These are phyloP conservation scores for Pelecanus crispus DNA, from an alignment of 2,113 vertebrate species.

Conservation along the genomic window DNA sequence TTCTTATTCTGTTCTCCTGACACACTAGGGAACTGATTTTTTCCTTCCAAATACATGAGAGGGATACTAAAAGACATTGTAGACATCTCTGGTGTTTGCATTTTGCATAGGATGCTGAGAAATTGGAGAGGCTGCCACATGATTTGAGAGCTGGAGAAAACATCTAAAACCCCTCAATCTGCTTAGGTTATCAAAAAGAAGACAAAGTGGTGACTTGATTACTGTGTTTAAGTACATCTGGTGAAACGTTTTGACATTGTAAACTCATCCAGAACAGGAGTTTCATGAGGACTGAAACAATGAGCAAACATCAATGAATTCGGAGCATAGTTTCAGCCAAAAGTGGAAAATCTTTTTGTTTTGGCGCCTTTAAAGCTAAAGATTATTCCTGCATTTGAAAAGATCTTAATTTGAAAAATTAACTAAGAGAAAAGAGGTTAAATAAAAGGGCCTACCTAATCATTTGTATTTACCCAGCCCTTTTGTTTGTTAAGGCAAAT, in stretches of 20 bases:
- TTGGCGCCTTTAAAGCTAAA: neutral
- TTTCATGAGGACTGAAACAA: neutral
- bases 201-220: neutral
- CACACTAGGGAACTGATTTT: neutral
- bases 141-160: neutral
- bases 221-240: neutral
- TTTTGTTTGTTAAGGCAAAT: neutral
- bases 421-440: neutral
- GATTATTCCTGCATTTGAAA: neutral
- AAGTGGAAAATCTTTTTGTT: neutral
- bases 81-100: neutral
- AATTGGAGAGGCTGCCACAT: neutral
- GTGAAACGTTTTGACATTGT: neutral
- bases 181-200: conserved; percentile 8
- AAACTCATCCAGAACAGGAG: neutral
- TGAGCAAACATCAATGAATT: neutral
- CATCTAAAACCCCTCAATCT: neutral
- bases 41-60: neutral
- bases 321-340: neutral
- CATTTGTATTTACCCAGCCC: neutral
- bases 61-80: neutral
- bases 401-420: neutral
- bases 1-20: neutral
- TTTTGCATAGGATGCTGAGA: neutral
- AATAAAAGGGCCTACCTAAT: neutral